Conservation (phyloP, 2,797 vertebrate genomes). For the Tamandua tetradactyla region DNA sequence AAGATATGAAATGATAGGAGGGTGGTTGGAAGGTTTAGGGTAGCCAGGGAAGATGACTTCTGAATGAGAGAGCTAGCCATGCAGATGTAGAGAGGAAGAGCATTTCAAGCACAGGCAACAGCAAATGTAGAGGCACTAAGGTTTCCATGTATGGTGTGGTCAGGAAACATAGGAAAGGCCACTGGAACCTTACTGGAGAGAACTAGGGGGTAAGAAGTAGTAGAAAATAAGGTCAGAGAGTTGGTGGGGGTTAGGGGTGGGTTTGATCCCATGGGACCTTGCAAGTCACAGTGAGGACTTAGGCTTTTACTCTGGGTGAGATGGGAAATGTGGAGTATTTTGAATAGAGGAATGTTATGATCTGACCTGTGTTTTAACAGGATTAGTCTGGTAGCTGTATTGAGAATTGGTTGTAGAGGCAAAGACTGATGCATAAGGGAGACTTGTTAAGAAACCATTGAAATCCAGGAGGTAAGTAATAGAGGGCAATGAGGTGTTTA, state of each 20-base stretch:
- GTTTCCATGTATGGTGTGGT: background rate
- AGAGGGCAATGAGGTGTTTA: background rate
- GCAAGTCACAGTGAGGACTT: background rate
- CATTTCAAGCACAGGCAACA: background rate
- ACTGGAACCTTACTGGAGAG: background rate
- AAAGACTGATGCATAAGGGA: background rate
- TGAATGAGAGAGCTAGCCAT: background rate
- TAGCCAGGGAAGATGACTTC: background rate
- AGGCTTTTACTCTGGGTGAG: background rate
- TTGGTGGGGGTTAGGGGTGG: background rate
- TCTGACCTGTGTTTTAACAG: background rate
- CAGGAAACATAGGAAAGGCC: background rate
- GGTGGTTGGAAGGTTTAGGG: slow-evolving; percentile 6
- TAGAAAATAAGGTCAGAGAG: background rate
- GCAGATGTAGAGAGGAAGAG: background rate
- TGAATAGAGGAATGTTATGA: background rate
- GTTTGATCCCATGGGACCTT: background rate
- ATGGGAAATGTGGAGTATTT: background rate
- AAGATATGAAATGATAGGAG: background rate
- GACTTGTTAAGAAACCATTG: background rate
- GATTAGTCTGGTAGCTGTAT: background rate
- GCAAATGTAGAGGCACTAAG: background rate
- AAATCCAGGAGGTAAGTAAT: background rate
- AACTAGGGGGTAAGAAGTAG: background rate
- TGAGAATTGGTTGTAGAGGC: background rate